phyloP scores from a whole-genome alignment of 1,140 invertebrate genomes.

The Drosophila elegans region DNA sequence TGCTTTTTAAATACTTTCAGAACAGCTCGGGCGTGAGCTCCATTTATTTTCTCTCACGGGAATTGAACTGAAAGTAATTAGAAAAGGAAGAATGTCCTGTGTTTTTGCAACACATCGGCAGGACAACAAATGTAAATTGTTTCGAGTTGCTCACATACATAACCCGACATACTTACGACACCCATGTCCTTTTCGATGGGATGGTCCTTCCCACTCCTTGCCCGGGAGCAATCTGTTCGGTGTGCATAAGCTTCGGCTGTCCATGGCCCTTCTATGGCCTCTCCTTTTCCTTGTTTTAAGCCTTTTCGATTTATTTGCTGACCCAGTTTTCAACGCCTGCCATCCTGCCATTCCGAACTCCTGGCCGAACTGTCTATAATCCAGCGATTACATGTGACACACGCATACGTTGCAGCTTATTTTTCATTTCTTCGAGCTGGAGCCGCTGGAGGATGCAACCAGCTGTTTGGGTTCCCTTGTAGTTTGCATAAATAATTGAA shows the following conservation, averaged over 20 bases:
- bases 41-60: conserved; percentile 13
- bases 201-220: neutral
- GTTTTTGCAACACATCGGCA: conserved; percentile 21
- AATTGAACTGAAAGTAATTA: conserved; percentile 36
- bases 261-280: conserved; percentile 40
- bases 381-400: conserved; percentile 80
- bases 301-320: conserved; percentile 79
- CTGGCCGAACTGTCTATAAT: conserved; percentile 69
- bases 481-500: conserved; percentile 81
- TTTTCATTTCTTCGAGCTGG: conserved; percentile 73
- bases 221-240: conserved; percentile 31
- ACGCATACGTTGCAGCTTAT: conserved; percentile 81
- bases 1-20: conserved; percentile 10
- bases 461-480: conserved; percentile 53
- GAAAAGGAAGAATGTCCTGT: conserved; percentile 13
- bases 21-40: conserved; percentile 5
- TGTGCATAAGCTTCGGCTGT: conserved; percentile 47
- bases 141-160: conserved; percentile 4
- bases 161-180: conserved; percentile 3
- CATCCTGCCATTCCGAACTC: conserved; percentile 12
- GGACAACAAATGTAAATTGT: conserved; percentile 48
- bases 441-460: conserved; percentile 44
- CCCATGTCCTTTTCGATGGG: conserved; percentile 2
- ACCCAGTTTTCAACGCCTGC: conserved; percentile 66
- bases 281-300: conserved; percentile 55